These are phyloP conservation scores for Gryllus longicercus DNA, from an alignment of 2,888 invertebrate genomes.

Conservation along the genomic window DNA sequence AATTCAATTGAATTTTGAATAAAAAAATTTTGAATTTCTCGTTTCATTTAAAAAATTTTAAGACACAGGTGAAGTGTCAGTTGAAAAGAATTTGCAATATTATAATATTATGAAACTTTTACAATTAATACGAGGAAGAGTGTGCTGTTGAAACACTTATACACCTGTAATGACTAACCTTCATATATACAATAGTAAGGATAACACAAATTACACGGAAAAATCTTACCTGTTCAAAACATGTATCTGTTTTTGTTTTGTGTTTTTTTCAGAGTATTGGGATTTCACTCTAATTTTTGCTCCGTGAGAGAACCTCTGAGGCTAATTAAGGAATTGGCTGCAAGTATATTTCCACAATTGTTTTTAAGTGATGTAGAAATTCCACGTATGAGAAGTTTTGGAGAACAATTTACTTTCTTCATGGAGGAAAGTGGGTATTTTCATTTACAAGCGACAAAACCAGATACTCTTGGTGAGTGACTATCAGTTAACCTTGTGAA, in stretches of 20 bases:
- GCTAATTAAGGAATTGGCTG: conserved; percentile 38
- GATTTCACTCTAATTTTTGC: conserved; percentile 65
- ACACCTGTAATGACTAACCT: too few relatives aligned
- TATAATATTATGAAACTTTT: too few relatives aligned
- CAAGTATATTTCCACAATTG: conserved; percentile 41
- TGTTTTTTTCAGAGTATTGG: conserved; percentile 48
- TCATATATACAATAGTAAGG: too few relatives aligned
- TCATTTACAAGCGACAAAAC: conserved; percentile 54
- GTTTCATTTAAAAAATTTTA: too few relatives aligned
- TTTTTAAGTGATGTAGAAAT: conserved; percentile 32
- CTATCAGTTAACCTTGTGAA: not conserved
- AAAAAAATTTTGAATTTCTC: too few relatives aligned
- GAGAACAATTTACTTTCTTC: not conserved
- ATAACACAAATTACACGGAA: too few relatives aligned
- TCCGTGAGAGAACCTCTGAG: conserved; percentile 42
- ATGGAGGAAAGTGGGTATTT: conserved; percentile 50
- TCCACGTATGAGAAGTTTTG: not conserved
- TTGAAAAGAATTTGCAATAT: too few relatives aligned
- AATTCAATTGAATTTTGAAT: too few relatives aligned
- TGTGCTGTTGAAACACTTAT: too few relatives aligned
- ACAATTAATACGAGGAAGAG: too few relatives aligned
- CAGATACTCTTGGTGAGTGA: conserved; percentile 51
- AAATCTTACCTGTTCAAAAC: conserved; percentile 20
- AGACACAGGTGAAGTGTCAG: too few relatives aligned
- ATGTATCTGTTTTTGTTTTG: too few relatives aligned